Conservation (phyloP, 2,113 vertebrate genomes). For the Myiagra hebetior region DNA sequence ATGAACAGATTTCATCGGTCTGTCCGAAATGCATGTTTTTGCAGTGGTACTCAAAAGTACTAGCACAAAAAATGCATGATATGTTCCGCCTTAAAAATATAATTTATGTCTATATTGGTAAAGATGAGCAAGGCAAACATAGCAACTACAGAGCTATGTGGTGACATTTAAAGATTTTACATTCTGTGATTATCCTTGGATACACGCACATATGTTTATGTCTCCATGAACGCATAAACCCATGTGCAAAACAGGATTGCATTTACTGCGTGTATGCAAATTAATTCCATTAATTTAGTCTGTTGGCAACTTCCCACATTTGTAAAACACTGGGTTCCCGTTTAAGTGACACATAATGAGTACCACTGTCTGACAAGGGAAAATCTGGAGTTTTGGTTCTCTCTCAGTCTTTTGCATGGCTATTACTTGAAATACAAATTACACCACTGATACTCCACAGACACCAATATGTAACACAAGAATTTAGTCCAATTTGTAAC, state of each 20-base stretch:
- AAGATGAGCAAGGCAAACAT: background rate
- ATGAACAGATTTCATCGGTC: background rate
- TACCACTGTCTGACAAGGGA: conserved; percentile 17
- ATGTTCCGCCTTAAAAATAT: background rate
- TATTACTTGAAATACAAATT: background rate
- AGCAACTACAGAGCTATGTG: background rate
- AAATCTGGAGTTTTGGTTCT: background rate
- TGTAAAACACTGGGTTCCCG: background rate
- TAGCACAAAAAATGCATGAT: background rate
- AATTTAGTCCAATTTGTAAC: background rate
- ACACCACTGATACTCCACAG: background rate
- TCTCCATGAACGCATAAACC: background rate
- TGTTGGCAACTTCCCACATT: background rate
- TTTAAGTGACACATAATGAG: background rate
- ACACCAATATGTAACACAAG: background rate
- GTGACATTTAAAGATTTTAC: background rate
- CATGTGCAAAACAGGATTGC: background rate
- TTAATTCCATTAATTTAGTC: background rate
- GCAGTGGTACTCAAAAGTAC: conserved; percentile 26
- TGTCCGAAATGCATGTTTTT: background rate
- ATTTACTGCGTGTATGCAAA: background rate
- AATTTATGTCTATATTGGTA: background rate
- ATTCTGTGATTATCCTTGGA: background rate
- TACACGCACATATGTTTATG: background rate
- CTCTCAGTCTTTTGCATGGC: background rate